Conservation (phyloP, 2,113 vertebrate genomes). For the Trochalopteron elliotii region DNA sequence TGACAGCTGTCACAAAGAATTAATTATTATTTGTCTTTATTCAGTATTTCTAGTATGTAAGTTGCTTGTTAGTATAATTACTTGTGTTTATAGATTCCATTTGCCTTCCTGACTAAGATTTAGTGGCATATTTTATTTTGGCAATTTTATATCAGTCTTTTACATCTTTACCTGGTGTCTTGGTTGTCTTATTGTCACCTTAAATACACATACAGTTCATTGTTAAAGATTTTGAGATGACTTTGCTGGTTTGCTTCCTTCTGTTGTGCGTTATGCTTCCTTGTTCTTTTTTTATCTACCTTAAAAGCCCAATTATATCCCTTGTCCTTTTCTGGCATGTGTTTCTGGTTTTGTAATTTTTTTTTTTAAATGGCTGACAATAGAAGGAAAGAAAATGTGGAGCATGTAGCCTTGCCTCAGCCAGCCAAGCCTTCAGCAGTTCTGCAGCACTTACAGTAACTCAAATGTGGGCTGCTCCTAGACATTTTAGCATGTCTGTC, state of each 20-base stretch:
- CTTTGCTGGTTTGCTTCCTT: constrained; percentile 46
- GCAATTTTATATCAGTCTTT: neutral
- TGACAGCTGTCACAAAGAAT: constrained; percentile 27
- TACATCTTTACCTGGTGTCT: neutral
- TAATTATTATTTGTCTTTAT: constrained; percentile 49
- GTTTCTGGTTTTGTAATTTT: constrained; percentile 15
- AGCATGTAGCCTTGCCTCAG: neutral
- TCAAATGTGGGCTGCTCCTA: neutral
- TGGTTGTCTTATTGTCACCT: neutral
- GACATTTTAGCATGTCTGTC: neutral
- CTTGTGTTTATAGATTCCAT: neutral
- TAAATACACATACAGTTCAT: neutral
- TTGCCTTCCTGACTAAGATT: constrained; percentile 27
- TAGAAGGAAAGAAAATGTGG: constrained; percentile 52
- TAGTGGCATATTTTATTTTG: neutral
- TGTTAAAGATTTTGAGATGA: neutral
- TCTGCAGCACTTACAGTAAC: neutral
- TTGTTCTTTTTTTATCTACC: constrained; percentile 46
- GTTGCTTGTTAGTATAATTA: constrained; percentile 33
- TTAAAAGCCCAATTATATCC: constrained; percentile 19
- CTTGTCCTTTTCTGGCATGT: constrained; percentile 11
- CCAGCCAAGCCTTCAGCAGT: neutral
- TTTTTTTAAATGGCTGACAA: constrained; percentile 22
- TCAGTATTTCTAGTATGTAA: neutral
- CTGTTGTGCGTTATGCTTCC: constrained; percentile 35